Base-by-base conservation (phyloP, 1,140 invertebrate species). In the Drosophila navojoa region DNA sequence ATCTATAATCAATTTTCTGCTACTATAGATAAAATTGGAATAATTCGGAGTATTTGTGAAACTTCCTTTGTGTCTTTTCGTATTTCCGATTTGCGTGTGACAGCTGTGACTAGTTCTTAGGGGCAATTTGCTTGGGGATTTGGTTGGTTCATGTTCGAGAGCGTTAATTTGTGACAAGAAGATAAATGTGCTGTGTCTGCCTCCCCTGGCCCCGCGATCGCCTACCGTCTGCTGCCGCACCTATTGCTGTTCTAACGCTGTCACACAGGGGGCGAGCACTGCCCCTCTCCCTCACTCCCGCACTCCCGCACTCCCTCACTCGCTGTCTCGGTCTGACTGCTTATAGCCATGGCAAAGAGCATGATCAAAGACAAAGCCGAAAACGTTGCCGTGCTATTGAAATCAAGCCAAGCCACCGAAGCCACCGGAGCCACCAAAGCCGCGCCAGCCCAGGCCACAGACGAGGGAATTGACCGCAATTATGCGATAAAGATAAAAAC, bases 401-500 rank as follows among this genome's bases (percentile, higher is more conserved):
- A 77, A 77, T 77, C 71, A 77, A 63, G 75, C 62, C 70, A 61
- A 77, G 49, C 19, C 19, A 22, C 19, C 19, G 19, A 22, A 76
- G 59, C 50, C 68, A 54, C 16, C 45, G 16, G 3, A 35, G 19
- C 50, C 49, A 52, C 49, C 53, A 16, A 42, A 35, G 61, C 32
- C 58, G n/a, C 35, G 19, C 50, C 47, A 58, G 40, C 70, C 59
- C 44, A 45, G 27, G 29, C 49, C 54, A 19, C 11, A 32, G 35
- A 16, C 49, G 16, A 66, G 77, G 67, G 82, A 78, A 81, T 87
- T 86, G 78, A 87, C 82, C 82, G 82, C 82, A 87, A 87, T 89
- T 87, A 87, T 89, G 82, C 82, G 84, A 89, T 87, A 77, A 89
- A 87, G 84, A 87, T 87, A 87, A 87, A 87, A 89, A 87, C 84